Evolutionary conservation across 2,888 invertebrate genomes (phyloP).

Genomic region (Blastobasis adustella): DNA sequence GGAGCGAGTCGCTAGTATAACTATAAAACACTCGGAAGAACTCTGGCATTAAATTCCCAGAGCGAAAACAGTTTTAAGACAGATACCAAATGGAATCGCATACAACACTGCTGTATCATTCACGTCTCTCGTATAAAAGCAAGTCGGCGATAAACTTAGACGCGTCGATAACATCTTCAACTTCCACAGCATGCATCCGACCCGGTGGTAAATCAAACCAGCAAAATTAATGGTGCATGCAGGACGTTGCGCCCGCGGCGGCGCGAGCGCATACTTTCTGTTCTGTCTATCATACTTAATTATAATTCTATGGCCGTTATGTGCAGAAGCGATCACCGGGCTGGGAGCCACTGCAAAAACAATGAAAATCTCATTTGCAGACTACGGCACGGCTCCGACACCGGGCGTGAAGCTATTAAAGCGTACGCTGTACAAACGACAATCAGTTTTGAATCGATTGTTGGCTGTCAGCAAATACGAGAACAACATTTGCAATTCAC

Average conservation of each 20-base stretch:
- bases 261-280: conserved; percentile 35
- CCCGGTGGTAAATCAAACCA: not conserved
- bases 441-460: too few relatives aligned
- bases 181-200: not conserved
- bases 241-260: conserved; percentile 48
- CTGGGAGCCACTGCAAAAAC: not conserved
- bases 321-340: conserved; percentile 2
- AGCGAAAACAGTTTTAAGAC: too few relatives aligned
- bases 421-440: not conserved
- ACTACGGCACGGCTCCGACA: not conserved
- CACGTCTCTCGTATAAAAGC: too few relatives aligned
- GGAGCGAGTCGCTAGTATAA: too few relatives aligned
- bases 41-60: too few relatives aligned
- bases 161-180: too few relatives aligned
- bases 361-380: not conserved
- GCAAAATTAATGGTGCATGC: conserved; percentile 59
- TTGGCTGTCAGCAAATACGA: too few relatives aligned
- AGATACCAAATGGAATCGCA: too few relatives aligned
- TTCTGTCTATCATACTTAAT: conserved; percentile 10
- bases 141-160: too few relatives aligned
- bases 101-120: too few relatives aligned
- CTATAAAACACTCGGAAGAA: too few relatives aligned
- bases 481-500: too few relatives aligned
- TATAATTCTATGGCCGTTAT: not conserved
- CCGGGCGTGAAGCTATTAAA: not conserved